Conservation (phyloP, 1,140 invertebrate species). For the Heliconius hermathena region DNA sequence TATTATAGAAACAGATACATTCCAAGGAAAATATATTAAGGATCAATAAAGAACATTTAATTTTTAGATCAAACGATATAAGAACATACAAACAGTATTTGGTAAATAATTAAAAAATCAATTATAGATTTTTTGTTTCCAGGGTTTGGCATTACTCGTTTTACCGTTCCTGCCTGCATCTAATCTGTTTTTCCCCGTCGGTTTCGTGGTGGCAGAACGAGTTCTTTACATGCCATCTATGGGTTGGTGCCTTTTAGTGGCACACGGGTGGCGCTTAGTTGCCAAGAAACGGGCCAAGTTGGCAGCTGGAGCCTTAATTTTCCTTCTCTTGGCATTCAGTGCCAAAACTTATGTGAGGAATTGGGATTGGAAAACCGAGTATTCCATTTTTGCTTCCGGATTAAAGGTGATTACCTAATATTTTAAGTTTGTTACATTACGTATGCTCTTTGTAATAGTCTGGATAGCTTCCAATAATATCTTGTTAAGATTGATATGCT, state of each 20-base stretch:
- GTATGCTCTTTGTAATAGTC: neutral
- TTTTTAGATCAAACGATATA: neutral
- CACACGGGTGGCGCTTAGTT: conserved; percentile 86
- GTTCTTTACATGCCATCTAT: conserved; percentile 98
- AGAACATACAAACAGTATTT: neutral
- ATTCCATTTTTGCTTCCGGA: conserved; percentile 95
- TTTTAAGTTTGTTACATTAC: neutral
- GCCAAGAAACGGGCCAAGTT: conserved; percentile 83
- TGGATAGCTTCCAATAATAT: neutral
- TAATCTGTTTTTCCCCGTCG: conserved; percentile 98
- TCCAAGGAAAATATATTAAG: neutral
- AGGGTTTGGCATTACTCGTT: conserved; percentile 92
- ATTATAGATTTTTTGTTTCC: conserved; percentile 55
- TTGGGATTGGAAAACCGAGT: conserved; percentile 96
- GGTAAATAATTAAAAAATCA: neutral
- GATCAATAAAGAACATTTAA: neutral
- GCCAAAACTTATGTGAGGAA: conserved; percentile 93
- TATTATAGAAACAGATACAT: neutral
- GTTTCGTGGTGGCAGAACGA: conserved; percentile 98
- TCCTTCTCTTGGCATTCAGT: conserved; percentile 87
- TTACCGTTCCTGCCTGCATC: conserved; percentile 97
- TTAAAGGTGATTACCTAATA: conserved; percentile 81
- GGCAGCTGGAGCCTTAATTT: conserved; percentile 83
- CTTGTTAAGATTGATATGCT: neutral
- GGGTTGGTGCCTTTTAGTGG: conserved; percentile 97